Evolutionary conservation across 2,797 vertebrate species (phyloP), one percentile per base, ranked within the genome.

Genomic region (Aythya fuligula): DNA sequence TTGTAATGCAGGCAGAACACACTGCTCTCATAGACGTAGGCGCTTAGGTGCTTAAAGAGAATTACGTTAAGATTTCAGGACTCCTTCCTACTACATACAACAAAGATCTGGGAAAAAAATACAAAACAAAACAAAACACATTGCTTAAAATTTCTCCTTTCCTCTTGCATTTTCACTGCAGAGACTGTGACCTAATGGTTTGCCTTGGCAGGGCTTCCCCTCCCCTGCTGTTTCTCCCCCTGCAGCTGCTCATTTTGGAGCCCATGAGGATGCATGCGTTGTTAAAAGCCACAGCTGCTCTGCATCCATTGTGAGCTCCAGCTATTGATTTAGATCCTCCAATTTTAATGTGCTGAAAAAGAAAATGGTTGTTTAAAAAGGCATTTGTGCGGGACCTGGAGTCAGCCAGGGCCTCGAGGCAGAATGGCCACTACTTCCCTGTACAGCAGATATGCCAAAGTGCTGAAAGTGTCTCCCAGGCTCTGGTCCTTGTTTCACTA

Each of bases 161-260:
- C 22, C 13, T 20, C 24, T 92, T 11, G 4, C 8, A 11, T 9
- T 77, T 56, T 91, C 27, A 1, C 18, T 88, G 54, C 39, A 62
- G 78, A 36, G 65, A 21, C 61, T 69, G 57, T 7, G 32, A 75
- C 64, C 71, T 82, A 47, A 60, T 72, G 22, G 38, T 66, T 76
- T 91, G 43, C 34, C 25, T 45, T 95, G 93, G 64, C 90, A 95
- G 57, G 73, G 60, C 34, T 91, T 82, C 45, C 47, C 21, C 13
- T 93, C 57, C 28, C 51, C 58, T 87, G 64, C 90, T 3, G 6
- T 19, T 83, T 92, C 51, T 78, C 10, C 27, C n/a, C 65, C 64
- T 90, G 77, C 85, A 96, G 93, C 84, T 93, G 91, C 94, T 95
- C 32, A 2, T 78, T 85, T 96, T 95, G 91, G 85, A 95, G 67